A percentile compares a stretch with the other conserved stretches of the same genome.
Conservation (phyloP, 1,140 invertebrate genomes). For the Calephelis virginiensis region DNA sequence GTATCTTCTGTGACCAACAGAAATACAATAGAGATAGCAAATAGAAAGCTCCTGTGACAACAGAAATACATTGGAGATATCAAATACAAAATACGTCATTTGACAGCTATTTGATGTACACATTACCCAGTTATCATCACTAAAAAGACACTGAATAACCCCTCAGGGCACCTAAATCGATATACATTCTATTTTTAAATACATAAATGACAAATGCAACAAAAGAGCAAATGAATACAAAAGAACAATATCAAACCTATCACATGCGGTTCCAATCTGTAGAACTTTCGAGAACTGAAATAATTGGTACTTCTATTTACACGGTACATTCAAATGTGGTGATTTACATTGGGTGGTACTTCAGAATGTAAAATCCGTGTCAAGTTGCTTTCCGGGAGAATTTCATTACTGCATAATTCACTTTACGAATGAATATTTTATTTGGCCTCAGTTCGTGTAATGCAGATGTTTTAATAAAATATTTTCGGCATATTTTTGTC, state of each 20-base stretch:
- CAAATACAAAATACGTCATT: too few species aligned
- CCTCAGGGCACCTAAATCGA: too few species aligned
- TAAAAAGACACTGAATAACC: too few species aligned
- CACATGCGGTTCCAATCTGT: not conserved
- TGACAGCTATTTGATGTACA: too few species aligned
- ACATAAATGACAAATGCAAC: not conserved
- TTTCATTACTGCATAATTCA: slow-evolving; percentile 16
- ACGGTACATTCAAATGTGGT: not conserved
- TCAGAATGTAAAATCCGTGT: slow-evolving; percentile 9
- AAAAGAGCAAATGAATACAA: not conserved
- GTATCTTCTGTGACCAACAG: too few species aligned
- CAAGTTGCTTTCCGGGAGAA: not conserved
- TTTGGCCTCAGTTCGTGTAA: not conserved
- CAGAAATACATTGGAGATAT: too few species aligned
- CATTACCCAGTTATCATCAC: too few species aligned
- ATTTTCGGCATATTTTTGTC: not conserved
- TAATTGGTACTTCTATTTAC: slow-evolving; percentile 11
- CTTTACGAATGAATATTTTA: slow-evolving; percentile 11
- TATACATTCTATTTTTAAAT: too few species aligned
- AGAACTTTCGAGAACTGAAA: slow-evolving; percentile 5
- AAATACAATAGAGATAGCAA: too few species aligned
- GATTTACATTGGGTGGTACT: slow-evolving; percentile 1
- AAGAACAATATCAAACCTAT: not conserved
- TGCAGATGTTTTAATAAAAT: slow-evolving; percentile 10
- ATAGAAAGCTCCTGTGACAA: too few species aligned